Evolutionary conservation across 2,888 invertebrate species (phyloP).

Genomic region (Molorchus minor): DNA sequence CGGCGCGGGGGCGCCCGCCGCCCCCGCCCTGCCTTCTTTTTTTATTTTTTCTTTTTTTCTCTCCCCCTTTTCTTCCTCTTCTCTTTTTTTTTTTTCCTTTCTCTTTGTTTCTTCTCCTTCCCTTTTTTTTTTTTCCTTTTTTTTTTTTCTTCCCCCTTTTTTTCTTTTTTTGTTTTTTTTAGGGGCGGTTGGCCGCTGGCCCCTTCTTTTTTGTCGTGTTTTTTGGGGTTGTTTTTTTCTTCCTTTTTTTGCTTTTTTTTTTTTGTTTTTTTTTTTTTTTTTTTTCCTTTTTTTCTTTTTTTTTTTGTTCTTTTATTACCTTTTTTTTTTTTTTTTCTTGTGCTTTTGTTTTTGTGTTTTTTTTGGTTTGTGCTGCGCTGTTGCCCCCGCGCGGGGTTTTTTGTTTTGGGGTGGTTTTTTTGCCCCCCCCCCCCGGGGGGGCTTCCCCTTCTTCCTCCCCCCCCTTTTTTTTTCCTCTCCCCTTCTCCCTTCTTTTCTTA

Average conservation of each 20-base stretch:
- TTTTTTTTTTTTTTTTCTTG: too few relatives aligned
- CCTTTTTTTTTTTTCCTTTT: not conserved
- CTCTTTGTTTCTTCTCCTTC: not conserved
- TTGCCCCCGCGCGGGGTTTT: too few relatives aligned
- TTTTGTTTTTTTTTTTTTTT: too few relatives aligned
- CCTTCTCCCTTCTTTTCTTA: not conserved
- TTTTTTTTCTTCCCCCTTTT: not conserved
- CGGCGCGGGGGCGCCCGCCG: not conserved
- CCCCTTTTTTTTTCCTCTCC: not conserved
- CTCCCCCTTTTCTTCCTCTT: not conserved
- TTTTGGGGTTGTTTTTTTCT: too few relatives aligned
- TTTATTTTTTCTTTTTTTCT: not conserved
- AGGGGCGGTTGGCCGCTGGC: not conserved
- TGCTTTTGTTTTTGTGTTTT: too few relatives aligned
- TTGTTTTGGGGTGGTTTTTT: too few relatives aligned
- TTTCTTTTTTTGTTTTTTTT: not conserved
- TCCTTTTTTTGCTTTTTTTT: too few relatives aligned
- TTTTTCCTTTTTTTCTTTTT: too few relatives aligned
- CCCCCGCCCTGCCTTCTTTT: not conserved
- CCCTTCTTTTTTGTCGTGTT: not conserved
- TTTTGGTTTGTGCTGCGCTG: too few relatives aligned
- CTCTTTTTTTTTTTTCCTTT: constrained; percentile 1
- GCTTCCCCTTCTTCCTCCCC: not conserved
- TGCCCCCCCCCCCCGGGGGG: not conserved
- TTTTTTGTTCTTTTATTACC: too few relatives aligned